phyloP scores from a whole-genome alignment of 2,888 invertebrate genomes.

The Lathronympha strigana region DNA sequence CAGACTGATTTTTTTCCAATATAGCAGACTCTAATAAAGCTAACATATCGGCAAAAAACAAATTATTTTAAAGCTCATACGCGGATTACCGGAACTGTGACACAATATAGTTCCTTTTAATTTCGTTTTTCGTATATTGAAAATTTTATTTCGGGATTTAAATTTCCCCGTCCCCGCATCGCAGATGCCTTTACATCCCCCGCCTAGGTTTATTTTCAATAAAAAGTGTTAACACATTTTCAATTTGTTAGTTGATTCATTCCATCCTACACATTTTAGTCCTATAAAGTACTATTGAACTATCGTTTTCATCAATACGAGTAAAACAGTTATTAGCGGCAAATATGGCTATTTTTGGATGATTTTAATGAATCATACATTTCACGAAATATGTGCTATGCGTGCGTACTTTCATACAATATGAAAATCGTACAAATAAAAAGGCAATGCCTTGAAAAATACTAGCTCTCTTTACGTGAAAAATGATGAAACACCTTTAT shows the following conservation, averaged over 20 bases:
- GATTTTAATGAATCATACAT: no score
- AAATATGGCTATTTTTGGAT: no score
- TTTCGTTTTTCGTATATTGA: slow-evolving; percentile 7
- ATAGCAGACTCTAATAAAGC: no score
- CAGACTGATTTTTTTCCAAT: no score
- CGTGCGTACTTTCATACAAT: no score
- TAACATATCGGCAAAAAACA: not conserved
- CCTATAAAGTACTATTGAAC: not conserved
- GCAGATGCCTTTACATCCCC: not conserved
- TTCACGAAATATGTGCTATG: no score
- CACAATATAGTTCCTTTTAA: not conserved
- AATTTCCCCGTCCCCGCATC: slow-evolving; percentile 20
- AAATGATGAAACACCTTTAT: slow-evolving; percentile 31
- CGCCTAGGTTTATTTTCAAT: not conserved
- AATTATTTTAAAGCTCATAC: not conserved
- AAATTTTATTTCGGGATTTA: slow-evolving; percentile 11
- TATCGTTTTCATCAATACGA: not conserved
- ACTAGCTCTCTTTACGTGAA: slow-evolving; percentile 27
- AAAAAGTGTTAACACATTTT: slow-evolving; percentile 18
- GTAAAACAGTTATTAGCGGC: not conserved
- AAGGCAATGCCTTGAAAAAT: slow-evolving; percentile 15
- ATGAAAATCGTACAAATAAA: no score
- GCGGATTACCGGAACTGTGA: not conserved
- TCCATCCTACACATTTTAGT: not conserved
- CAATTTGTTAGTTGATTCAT: not conserved